These are phyloP conservation scores for Argyresthia goedartella DNA, from an alignment of 2,888 invertebrate species.

Conservation along the genomic window DNA sequence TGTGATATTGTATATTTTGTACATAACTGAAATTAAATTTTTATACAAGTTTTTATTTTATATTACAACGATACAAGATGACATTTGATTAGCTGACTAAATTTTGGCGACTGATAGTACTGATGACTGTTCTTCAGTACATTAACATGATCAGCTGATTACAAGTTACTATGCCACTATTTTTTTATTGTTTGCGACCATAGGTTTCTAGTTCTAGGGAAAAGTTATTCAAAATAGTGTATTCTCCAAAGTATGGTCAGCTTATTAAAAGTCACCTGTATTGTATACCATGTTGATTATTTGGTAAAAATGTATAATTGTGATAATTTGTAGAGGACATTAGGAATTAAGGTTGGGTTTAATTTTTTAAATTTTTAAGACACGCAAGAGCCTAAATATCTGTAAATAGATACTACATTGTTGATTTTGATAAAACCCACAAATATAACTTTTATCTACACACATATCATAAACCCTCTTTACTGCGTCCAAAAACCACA, in stretches of 20 bases:
- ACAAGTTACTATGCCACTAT: background rate
- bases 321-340: background rate
- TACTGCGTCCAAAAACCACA: too few relatives aligned
- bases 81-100: too few relatives aligned
- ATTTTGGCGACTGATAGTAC: too few relatives aligned
- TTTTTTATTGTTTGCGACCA: background rate
- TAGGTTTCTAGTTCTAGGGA: background rate
- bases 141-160: background rate
- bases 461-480: too few relatives aligned
- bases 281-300: background rate
- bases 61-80: too few relatives aligned
- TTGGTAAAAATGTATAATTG: background rate
- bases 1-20: too few relatives aligned
- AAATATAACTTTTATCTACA: background rate
- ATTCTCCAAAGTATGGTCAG: background rate
- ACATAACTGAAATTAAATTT: too few relatives aligned
- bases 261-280: background rate
- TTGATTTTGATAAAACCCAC: background rate
- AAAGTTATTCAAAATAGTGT: background rate
- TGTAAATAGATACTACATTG: background rate
- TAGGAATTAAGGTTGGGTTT: background rate
- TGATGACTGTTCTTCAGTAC: too few relatives aligned
- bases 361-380: background rate
- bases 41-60: too few relatives aligned
- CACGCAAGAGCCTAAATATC: background rate